Evolutionary conservation across 2,888 invertebrate species (phyloP), one percentile per base, ranked within the genome.

Genomic region (Chesias legatella): DNA sequence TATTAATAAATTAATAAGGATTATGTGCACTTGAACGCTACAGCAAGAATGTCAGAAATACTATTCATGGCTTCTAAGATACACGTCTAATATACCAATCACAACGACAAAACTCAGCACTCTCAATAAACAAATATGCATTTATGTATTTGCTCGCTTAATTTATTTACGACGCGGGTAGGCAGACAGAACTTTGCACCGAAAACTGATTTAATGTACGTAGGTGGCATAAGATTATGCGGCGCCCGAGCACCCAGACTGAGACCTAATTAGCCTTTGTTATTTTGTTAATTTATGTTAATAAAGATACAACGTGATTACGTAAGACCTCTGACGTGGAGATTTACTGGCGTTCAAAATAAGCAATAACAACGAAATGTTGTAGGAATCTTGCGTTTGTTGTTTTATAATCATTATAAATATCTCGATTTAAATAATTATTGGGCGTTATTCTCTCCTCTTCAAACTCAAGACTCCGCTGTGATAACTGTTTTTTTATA

Each of bases 221-320:
- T 53, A 54, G 48, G 51, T 48, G 52, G 49, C 56, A 58, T 76
- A 76, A 75, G 71, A 58, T 63, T 73, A 79, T 75, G 78, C 77
- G 59, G 56, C 60, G 59, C 53, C 51, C 49, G 51, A 47, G 56
- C 52, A 58, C 58, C 56, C 59, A 57, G 59, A 58, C 48, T 63
- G 56, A 61, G 53, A 63, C 64, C 72, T 84, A 82, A 86, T 88
- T 85, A 85, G 71, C 68, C 71, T 77, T 74, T 86, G 86, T 86
- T 86, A 82, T 84, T 86, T 74, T 86, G 86, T 86, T 86, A 82
- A 83, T 86, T 74, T 86, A 86, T 85, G 86, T 74, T 84, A 86
- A 86, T 85, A 77, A 74, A 79, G 60, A 71, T 77, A 73, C 67
- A 61, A 64, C 67, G 59, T 63, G 74, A 73, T 72, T 73, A 51